Evolutionary conservation across 2,888 invertebrate genomes (phyloP), one percentile per base, ranked within the genome.

Genomic region (Diarsia mendica): DNA sequence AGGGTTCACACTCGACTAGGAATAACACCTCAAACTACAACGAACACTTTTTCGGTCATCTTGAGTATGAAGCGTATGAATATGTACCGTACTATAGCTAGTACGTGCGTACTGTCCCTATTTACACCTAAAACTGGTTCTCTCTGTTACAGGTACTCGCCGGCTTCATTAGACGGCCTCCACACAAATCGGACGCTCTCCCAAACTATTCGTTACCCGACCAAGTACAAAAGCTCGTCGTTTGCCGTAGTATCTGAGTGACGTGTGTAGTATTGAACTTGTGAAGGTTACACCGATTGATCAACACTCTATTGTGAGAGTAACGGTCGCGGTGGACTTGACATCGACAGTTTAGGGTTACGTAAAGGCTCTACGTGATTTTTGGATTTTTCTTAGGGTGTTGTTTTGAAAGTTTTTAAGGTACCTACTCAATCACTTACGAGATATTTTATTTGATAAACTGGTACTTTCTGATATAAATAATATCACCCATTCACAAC

Each of bases 101-200:
- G 60, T 51, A 55, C 58, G 69, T 23, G 9, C 10, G 58, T 51
- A 49, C 44, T 49, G 63, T 48, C 46, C 60, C 67, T 69, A 73
- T 73, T 82, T 77, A 85, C 87, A 86, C 74, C 61, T 81, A 75
- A 79, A 72, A 77, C 82, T 73, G 9, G 78, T 82, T 85, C 69
- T 85, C 65, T 88, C 67, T 84, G 77, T 89, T 89, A 46, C 90
- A 90, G 90, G 90, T 89, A 89, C 88, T 77, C 72, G 72, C 49
- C 75, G 80, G 82, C 68, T 72, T 82, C 79, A 83, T 78, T 77
- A 79, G 60, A 73, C 61, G 58, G 33, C 53, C 72, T 65, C 63
- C 49, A 63, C 61, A 55, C 64, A 66, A 58, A 63, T 70, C 60
- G 28, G 67, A 72, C 72, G 63, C 71, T 79, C 71, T 76, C 69